Conservation (phyloP, 2,113 vertebrate genomes). For the Scytalopus superciliaris region DNA sequence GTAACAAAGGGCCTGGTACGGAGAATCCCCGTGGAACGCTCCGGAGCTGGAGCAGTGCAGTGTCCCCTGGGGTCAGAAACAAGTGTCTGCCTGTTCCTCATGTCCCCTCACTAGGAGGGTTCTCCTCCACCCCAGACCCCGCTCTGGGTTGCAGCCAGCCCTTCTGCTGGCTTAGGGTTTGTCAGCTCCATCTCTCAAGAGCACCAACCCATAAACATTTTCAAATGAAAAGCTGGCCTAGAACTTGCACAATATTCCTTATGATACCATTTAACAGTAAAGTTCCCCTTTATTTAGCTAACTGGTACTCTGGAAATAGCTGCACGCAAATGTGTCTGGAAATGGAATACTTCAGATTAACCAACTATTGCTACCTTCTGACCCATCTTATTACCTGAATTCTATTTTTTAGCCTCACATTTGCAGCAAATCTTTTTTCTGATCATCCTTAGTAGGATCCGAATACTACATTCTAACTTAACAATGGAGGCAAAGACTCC, state of each 20-base stretch:
- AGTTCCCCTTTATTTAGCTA: background rate
- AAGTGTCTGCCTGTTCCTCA: background rate
- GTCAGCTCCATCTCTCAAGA: background rate
- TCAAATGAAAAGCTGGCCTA: background rate
- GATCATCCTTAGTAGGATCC: background rate
- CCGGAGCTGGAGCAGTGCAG: background rate
- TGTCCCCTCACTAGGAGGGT: background rate
- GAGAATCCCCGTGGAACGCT: background rate
- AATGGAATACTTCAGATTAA: background rate
- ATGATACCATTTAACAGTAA: accelerated
- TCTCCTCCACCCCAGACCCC: background rate
- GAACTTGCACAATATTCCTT: background rate
- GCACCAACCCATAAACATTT: background rate
- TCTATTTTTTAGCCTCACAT: background rate
- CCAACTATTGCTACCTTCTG: background rate
- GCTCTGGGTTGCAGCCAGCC: background rate
- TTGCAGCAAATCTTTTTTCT: background rate
- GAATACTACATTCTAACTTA: background rate
- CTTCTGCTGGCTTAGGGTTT: accelerated
- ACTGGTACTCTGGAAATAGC: background rate
- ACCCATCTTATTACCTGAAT: background rate
- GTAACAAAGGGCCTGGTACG: background rate
- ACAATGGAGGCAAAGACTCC: background rate
- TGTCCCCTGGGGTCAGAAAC: background rate
- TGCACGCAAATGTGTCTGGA: background rate